Evolutionary conservation across 2,113 vertebrate genomes (phyloP), one percentile per base, ranked within the genome.

Genomic region (Phalacrocorax aristotelis): DNA sequence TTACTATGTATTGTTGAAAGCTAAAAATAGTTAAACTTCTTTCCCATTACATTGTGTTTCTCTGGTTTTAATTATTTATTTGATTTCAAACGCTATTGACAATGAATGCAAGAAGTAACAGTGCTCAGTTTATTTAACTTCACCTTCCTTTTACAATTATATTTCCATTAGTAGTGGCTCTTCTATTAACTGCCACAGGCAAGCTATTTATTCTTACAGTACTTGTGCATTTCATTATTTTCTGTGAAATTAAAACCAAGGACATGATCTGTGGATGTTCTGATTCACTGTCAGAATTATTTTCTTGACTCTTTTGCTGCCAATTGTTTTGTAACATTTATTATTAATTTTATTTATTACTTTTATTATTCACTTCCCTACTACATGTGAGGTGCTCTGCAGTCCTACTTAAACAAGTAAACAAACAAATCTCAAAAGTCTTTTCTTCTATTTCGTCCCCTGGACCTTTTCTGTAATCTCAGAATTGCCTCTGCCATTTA

Each of bases 221-320:
- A 54, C 27, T 51, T 84, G 36, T 84, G 27, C 42, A 76, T 92
- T 90, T 86, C 46, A 76, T 90, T 86, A 54, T 82, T 84, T 90
- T 72, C 30, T 3, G 0, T 81, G 52, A 94, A 92, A 89, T 42
- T 78, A 86, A 95, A 94, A 83, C 22, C 15, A 71, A 93, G 30
- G 40, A 42, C 36, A 19, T 72, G 74, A 74, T 68, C 21, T 72
- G 27, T 87, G 27, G 15, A 51, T 81, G 15, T 20, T 86, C n/a
- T 62, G 13, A 22, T 85, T 91, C 34, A 69, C 6, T 30, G 26
- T 71, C 51, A 89, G 42, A 69, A 87, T 76, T 0, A 49, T 61
- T 88, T 60, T 80, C 19, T 55, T 90, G 38, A 66, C 17, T 72
- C 9, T 90, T 94, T 92, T 94, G 11, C 25, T 91, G 15, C 7